Percentiles rank a stretch among this genome's conserved stretches.
These are phyloP conservation scores for Rutilus rutilus DNA, from an alignment of 2,113 vertebrate species.

Conservation along the genomic window DNA sequence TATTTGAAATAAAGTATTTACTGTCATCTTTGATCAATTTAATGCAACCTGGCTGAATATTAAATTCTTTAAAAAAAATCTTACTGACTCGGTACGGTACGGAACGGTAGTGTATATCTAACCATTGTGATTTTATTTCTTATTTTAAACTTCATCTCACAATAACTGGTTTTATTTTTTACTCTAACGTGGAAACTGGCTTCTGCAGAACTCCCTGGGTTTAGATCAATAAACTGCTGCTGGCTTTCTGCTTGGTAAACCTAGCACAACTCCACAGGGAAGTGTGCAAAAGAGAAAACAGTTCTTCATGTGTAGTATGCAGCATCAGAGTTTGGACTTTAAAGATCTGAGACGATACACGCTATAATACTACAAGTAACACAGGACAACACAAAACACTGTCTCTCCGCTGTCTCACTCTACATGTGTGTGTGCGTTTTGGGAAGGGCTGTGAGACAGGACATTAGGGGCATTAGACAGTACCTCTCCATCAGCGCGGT, in stretches of 20 bases:
- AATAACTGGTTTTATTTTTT: background rate
- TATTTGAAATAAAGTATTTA: background rate
- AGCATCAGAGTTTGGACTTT: background rate
- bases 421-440: background rate
- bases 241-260: conserved; percentile 21
- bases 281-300: background rate
- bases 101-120: background rate
- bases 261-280: background rate
- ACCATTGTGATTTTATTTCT: background rate
- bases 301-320: background rate
- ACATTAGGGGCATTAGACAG: conserved; percentile 72
- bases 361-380: background rate
- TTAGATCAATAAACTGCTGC: conserved; percentile 1
- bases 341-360: background rate
- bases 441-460: conserved; percentile 61
- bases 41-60: background rate
- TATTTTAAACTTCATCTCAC: background rate
- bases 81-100: too few species aligned
- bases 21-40: too few species aligned
- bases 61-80: background rate
- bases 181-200: background rate
- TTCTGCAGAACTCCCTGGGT: background rate
- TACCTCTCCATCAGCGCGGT: conserved; percentile 94
- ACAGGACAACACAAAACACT: background rate
- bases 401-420: background rate